Percentiles rank a stretch among this genome's conserved stretches.
phyloP scores from a whole-genome alignment of 2,888 invertebrate species.

The Terebella lapidaria region DNA sequence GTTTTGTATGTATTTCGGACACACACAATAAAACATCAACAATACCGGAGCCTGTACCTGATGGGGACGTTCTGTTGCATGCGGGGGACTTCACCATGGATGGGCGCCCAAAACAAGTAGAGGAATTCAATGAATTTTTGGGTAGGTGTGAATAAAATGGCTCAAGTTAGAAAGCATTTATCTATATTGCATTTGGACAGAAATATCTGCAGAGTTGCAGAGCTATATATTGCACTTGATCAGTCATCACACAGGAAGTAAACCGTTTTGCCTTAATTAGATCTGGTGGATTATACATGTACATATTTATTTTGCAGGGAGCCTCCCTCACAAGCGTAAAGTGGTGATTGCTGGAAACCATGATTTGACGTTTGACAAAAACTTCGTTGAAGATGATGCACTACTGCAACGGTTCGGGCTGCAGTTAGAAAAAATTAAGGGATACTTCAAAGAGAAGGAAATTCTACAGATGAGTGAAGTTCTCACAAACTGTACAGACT shows the following conservation, averaged over 20 bases:
- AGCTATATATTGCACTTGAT: too few species aligned
- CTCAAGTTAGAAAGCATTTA: too few species aligned
- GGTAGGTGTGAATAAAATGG: too few species aligned
- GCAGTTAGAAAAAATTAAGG: neutral
- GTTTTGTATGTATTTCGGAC: conserved; percentile 78
- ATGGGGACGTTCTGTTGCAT: conserved; percentile 77
- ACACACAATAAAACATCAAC: conserved; percentile 67
- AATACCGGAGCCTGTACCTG: conserved; percentile 60
- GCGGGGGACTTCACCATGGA: conserved; percentile 80
- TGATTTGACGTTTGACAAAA: conserved; percentile 71
- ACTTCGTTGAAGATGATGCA: neutral
- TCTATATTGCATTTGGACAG: too few species aligned
- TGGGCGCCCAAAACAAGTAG: conserved; percentile 69
- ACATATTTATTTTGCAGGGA: too few species aligned
- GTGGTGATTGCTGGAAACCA: conserved; percentile 83
- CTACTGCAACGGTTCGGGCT: neutral
- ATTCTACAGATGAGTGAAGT: conserved; percentile 39
- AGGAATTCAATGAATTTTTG: conserved; percentile 72
- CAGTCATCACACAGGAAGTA: too few species aligned
- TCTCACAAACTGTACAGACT: conserved; percentile 72
- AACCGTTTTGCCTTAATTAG: too few species aligned
- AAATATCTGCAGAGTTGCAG: too few species aligned
- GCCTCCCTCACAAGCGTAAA: conserved; percentile 71
- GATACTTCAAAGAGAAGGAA: conserved; percentile 4
- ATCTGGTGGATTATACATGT: too few species aligned